Evolutionary conservation across 2,113 vertebrate species (phyloP).

Genomic region (Phalacrocorax carbo): DNA sequence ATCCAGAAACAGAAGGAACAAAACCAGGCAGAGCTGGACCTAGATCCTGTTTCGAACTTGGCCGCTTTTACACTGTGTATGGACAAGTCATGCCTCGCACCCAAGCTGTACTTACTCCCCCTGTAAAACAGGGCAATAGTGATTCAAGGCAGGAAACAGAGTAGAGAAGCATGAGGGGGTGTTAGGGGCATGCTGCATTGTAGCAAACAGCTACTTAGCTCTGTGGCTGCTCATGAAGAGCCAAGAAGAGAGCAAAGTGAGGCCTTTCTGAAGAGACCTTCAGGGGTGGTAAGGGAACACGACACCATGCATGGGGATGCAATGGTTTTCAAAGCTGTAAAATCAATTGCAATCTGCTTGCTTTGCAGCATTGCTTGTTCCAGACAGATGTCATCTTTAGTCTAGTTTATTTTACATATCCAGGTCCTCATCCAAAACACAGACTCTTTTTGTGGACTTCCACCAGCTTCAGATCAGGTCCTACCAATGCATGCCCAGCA

Average conservation of each 20-base stretch:
- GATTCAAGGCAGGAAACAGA: background rate
- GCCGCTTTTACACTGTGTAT: background rate
- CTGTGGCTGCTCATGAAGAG: background rate
- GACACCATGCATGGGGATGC: background rate
- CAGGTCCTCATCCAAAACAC: background rate
- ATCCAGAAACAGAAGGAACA: background rate
- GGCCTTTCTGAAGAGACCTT: background rate
- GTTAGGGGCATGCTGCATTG: background rate
- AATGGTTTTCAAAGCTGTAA: background rate
- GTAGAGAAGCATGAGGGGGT: background rate
- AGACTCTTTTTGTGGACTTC: background rate
- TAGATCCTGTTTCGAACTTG: background rate
- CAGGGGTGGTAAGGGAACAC: background rate
- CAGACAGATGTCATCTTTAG: background rate
- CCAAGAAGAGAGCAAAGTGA: background rate
- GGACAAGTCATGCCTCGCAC: background rate
- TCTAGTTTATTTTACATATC: rapidly evolving
- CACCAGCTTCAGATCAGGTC: background rate
- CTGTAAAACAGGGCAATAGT: background rate
- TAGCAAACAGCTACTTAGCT: background rate
- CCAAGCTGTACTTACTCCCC: background rate
- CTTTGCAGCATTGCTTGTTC: background rate
- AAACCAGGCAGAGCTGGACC: background rate
- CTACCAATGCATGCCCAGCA: background rate
- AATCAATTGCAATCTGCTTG: background rate